Evolutionary conservation across 2,797 vertebrate species (phyloP), one percentile per base, ranked within the genome.

Genomic region (Squalus acanthias): DNA sequence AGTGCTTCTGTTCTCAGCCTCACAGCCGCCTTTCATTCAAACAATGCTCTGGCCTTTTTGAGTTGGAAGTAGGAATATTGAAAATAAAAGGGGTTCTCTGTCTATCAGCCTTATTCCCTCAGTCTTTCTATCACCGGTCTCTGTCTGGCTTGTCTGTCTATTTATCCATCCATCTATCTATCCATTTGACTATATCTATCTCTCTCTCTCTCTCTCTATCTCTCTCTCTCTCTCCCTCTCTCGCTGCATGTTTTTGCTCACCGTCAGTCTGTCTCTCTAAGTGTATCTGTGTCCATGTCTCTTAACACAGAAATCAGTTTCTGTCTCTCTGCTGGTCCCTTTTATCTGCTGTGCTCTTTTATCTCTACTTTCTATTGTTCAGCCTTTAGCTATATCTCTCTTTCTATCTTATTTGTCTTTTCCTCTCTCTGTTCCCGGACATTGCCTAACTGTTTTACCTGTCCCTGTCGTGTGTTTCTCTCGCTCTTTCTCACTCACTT

Each of bases 31-130:
- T 97, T 97, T 96, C 96, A 97, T 97, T 97, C 97, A 97, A 97
- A 97, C 97, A 97, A 97, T 97, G 97, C 97, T 97, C 97, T 97
- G 98, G 97, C 97, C 97, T 97, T 98, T 97, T 97, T 97, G 97
- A 97, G 97, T 97, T 96, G 96, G 97, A 91, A 89, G 97, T 97
- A 97, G 97, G 97, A 97, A 97, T 97, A 97, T 97, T 97, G 97
- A 98, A 96, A 97, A 79, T 46, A 79, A 97, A 96, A 88, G 70
- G 60, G 22, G 46, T 50, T 57, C 69, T 17, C 63, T 69, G 65
- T 94, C 29, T 94, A 50, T 69, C 69, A 24, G 20, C 20, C 65
- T 15, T 33, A 29, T n/a, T 63, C 53, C 6, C 88, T 12, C 87
- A 3, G 24, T 26, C 93, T 29, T 17, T 70, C n/a, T 7, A 0